A percentile compares a stretch with the other conserved stretches of the same genome.
phyloP scores from a whole-genome alignment of 2,113 vertebrate species.

The Myxocyprinus asiaticus region DNA sequence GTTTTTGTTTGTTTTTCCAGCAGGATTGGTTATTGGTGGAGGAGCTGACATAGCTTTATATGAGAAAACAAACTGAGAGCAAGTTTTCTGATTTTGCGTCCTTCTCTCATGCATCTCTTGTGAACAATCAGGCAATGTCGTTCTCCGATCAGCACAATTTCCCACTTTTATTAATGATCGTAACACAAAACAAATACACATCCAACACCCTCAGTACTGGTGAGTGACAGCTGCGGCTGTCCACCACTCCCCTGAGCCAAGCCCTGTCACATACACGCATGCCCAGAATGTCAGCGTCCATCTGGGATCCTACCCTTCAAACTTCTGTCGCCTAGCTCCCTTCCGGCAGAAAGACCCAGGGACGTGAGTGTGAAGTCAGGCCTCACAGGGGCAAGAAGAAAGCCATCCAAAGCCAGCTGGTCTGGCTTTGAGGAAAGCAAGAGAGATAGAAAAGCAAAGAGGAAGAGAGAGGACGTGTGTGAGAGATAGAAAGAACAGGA shows the following conservation, averaged over 20 bases:
- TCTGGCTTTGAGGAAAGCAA: conserved; percentile 74
- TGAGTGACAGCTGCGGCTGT: conserved; percentile 78
- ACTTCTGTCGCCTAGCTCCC: conserved; percentile 73
- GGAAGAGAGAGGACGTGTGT: background rate
- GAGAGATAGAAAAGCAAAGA: conserved; percentile 42
- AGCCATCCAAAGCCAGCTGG: conserved; percentile 80
- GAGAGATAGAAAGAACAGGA: conserved; percentile 35
- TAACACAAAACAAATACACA: conserved; percentile 48
- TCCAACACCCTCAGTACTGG: conserved; percentile 59
- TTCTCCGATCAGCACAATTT: conserved; percentile 30
- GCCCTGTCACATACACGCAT: conserved; percentile 69
- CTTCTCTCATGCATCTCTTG: background rate
- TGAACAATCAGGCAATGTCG: conserved; percentile 29
- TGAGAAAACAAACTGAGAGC: background rate
- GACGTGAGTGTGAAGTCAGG: conserved; percentile 74
- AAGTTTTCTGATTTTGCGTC: background rate
- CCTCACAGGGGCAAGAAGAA: conserved; percentile 75
- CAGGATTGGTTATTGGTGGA: no score
- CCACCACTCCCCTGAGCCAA: conserved; percentile 66
- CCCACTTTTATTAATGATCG: conserved; percentile 43
- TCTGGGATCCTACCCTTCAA: conserved; percentile 78
- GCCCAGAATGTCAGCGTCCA: conserved; percentile 68
- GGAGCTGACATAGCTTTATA: background rate
- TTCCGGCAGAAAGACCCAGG: conserved; percentile 74
- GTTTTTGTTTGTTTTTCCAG: no score